Conservation (phyloP, 2,888 invertebrate genomes). For the Aporophyla lueneburgensis region DNA sequence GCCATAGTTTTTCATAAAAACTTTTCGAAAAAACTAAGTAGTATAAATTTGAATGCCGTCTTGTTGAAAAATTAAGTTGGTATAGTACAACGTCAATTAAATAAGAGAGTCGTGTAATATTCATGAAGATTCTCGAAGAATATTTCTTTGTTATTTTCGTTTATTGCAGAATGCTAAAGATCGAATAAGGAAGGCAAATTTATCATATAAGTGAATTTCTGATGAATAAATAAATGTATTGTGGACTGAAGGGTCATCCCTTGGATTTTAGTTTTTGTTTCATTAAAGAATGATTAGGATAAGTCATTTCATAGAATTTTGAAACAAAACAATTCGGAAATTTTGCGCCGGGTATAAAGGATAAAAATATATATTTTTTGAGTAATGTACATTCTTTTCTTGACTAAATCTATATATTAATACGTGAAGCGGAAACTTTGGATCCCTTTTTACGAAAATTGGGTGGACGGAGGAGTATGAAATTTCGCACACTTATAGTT, state of each 20-base stretch:
- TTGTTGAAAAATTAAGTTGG: slow-evolving; percentile 1
- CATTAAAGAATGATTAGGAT: not conserved
- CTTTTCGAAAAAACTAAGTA: not conserved
- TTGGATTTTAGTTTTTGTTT: not conserved
- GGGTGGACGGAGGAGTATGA: too few relatives aligned
- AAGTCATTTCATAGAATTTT: too few relatives aligned
- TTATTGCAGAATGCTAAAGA: slow-evolving; percentile 26
- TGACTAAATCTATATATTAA: too few relatives aligned
- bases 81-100: slow-evolving; percentile 11
- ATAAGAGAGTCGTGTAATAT: slow-evolving; percentile 19
- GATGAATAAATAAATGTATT: slow-evolving; percentile 2
- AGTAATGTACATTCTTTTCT: too few relatives aligned
- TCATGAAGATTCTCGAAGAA: slow-evolving; percentile 9
- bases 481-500: too few relatives aligned
- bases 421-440: too few relatives aligned
- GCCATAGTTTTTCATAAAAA: not conserved
- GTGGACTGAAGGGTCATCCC: not conserved
- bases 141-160: slow-evolving; percentile 26
- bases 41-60: slow-evolving; percentile 1
- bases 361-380: too few relatives aligned
- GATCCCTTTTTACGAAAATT: too few relatives aligned
- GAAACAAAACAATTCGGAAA: too few relatives aligned
- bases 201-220: slow-evolving; percentile 14
- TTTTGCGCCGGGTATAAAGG: too few relatives aligned
- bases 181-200: slow-evolving; percentile 21